Conservation (phyloP, 2,797 vertebrate genomes). For the Sebastiscus tertius region DNA sequence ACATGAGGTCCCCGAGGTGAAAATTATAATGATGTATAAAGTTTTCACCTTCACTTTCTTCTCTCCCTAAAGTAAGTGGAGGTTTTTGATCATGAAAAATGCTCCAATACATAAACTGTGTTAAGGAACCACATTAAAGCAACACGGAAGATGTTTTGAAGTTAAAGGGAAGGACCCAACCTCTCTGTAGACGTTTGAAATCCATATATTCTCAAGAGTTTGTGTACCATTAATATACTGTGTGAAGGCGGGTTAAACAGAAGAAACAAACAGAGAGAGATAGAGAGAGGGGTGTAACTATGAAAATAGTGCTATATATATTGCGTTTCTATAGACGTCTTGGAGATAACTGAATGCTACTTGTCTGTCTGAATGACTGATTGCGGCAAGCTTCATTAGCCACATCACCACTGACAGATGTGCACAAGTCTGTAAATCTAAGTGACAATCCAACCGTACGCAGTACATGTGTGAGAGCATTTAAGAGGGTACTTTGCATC, state of each 20-base stretch:
- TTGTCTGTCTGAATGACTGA: slow-evolving; percentile 31
- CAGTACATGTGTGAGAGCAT: slow-evolving; percentile 9
- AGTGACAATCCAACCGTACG: slow-evolving; percentile 14
- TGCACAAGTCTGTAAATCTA: slow-evolving; percentile 1
- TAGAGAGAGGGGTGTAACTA: neutral
- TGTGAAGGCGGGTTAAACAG: neutral
- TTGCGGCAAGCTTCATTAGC: slow-evolving; percentile 48
- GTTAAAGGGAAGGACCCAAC: neutral
- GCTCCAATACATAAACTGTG: neutral
- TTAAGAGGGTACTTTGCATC: neutral
- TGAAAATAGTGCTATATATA: neutral
- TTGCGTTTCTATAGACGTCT: neutral
- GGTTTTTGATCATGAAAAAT: neutral
- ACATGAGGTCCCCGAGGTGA: neutral
- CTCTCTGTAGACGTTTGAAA: neutral
- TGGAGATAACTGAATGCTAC: slow-evolving; percentile 7
- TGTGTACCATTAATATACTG: neutral
- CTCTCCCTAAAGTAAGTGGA: neutral
- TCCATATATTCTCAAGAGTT: neutral
- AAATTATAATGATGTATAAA: neutral
- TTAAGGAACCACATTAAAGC: neutral
- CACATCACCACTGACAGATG: slow-evolving; percentile 43
- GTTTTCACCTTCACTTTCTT: neutral
- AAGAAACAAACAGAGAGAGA: neutral
- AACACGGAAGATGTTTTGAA: neutral